Percentiles rank a stretch among this genome's conserved stretches.
These are phyloP conservation scores for Pachyseris speciosa DNA, from an alignment of 64 coral and sea anemone genomes.

Conservation along the genomic window DNA sequence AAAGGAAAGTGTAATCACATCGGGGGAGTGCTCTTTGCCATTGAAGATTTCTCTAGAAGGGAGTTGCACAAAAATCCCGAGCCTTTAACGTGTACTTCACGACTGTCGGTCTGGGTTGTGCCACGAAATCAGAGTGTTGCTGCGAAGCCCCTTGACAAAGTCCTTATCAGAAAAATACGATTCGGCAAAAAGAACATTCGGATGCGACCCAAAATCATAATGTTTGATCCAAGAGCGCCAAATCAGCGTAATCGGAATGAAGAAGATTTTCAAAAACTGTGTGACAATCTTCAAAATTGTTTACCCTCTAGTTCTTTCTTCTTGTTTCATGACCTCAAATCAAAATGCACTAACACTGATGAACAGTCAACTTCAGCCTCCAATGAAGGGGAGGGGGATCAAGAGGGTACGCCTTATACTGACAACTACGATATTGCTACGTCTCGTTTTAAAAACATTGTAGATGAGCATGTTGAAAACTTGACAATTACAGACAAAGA, in stretches of 20 bases:
- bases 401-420: slow-evolving; percentile 6
- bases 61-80: slow-evolving; percentile 39
- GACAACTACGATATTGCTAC: slow-evolving; percentile 60
- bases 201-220: slow-evolving; percentile 22
- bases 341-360: slow-evolving; percentile 4
- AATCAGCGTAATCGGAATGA: neutral
- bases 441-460: slow-evolving; percentile 13
- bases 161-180: slow-evolving; percentile 29
- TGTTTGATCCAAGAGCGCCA: slow-evolving; percentile 33
- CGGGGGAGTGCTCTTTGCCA: slow-evolving; percentile 40
- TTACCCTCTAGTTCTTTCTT: slow-evolving; percentile 27
- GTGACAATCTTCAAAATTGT: slow-evolving; percentile 33
- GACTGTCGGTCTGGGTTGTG: slow-evolving; percentile 9
- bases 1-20: slow-evolving; percentile 16
- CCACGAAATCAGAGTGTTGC: neutral
- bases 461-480: slow-evolving; percentile 32
- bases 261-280: slow-evolving; percentile 11
- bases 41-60: slow-evolving; percentile 38
- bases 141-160: slow-evolving; percentile 27
- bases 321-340: slow-evolving; percentile 50
- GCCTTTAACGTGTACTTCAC: slow-evolving; percentile 14
- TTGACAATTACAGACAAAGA: slow-evolving; percentile 38
- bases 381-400: neutral
- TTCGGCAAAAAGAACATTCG: slow-evolving; percentile 52
- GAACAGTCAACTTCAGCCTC: neutral